Evolutionary conservation across 1,140 invertebrate species (phyloP).

Genomic region (Cydia strobilella): DNA sequence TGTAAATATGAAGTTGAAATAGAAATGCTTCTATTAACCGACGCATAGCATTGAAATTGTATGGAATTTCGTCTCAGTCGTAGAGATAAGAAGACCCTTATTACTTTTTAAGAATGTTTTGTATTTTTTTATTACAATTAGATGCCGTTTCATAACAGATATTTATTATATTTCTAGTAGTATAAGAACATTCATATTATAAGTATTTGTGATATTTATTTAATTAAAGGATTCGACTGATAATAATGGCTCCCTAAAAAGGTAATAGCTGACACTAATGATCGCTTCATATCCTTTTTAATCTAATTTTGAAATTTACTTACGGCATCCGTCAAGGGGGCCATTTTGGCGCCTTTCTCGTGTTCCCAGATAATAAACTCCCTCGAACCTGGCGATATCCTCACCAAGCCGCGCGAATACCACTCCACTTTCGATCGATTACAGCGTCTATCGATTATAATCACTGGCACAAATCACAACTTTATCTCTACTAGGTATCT

Average conservation of each 20-base stretch:
- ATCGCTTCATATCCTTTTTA: not conserved
- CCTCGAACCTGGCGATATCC: slow-evolving; percentile 56
- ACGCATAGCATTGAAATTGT: not conserved
- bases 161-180: no score
- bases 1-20: slow-evolving; percentile 14
- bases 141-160: no score
- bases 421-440: slow-evolving; percentile 54
- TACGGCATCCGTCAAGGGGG: slow-evolving; percentile 66
- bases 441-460: slow-evolving; percentile 6
- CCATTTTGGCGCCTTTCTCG: slow-evolving; percentile 63
- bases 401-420: slow-evolving; percentile 51
- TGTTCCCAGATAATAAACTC: slow-evolving; percentile 64
- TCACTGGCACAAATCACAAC: not conserved
- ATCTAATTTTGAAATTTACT: slow-evolving; percentile 43
- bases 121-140: no score
- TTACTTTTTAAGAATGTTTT: not conserved
- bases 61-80: not conserved
- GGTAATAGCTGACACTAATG: no score
- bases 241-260: no score
- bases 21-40: not conserved
- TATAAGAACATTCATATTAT: no score
- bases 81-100: not conserved
- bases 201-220: no score
- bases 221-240: no score
- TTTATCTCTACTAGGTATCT: not conserved